Percentiles rank a stretch among this genome's conserved stretches.
phyloP scores from a whole-genome alignment of 2,888 invertebrate species.

The Drosophila colorata region DNA sequence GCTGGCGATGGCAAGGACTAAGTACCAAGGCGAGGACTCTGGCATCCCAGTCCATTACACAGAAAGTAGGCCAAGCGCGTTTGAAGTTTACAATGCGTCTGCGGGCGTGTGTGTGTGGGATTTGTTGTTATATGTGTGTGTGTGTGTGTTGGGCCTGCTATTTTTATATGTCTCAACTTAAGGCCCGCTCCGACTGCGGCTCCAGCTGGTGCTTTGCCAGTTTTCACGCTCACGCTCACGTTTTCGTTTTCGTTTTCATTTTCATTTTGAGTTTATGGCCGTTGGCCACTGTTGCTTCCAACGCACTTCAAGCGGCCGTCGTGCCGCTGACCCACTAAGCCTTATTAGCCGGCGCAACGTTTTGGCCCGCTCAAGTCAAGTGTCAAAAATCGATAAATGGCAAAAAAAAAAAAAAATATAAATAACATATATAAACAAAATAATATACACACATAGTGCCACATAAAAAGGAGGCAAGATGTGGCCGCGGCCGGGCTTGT shows the following conservation, averaged over 20 bases:
- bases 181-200: constrained; percentile 43
- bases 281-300: constrained; percentile 75
- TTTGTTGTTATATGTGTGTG: constrained; percentile 18
- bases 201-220: constrained; percentile 58
- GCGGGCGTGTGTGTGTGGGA: constrained; percentile 7
- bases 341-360: constrained; percentile 71
- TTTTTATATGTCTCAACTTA: constrained; percentile 70
- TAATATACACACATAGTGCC: constrained; percentile 9
- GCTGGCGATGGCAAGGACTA: constrained; percentile 1
- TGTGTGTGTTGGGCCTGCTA: constrained; percentile 46
- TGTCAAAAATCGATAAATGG: constrained; percentile 74
- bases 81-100: constrained; percentile 73
- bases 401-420: constrained; percentile 39
- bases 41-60: constrained; percentile 73
- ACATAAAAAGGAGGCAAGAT: constrained; percentile 19
- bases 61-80: constrained; percentile 80
- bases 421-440: no score
- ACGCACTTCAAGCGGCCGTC: constrained; percentile 70
- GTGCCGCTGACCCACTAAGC: constrained; percentile 76
- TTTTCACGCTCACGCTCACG: constrained; percentile 40
- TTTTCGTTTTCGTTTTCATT: constrained; percentile 41
- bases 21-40: constrained; percentile 28
- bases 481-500: constrained; percentile 30
- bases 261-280: constrained; percentile 54
- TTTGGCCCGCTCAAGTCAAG: constrained; percentile 51